Conservation (phyloP, 2,888 invertebrate species). For the Nebria brevicollis region DNA sequence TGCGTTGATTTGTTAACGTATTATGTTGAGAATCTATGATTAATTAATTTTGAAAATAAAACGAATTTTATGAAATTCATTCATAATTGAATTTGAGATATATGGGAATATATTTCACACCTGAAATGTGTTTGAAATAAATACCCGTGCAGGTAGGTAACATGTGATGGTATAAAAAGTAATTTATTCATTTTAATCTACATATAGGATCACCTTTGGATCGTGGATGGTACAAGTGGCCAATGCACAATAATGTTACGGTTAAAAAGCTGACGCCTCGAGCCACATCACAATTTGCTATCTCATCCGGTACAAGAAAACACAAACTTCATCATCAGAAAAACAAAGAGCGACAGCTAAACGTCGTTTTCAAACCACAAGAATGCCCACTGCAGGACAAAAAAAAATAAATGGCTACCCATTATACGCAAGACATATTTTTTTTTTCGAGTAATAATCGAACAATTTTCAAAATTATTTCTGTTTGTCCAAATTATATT, state of each 20-base stretch:
- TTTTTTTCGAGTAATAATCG: not conserved
- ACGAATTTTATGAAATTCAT: too few species aligned
- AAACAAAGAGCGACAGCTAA: not conserved
- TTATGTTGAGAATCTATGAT: too few species aligned
- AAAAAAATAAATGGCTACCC: not conserved
- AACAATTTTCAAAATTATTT: constrained; percentile 3
- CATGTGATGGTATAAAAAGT: not conserved
- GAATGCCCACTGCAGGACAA: constrained; percentile 3
- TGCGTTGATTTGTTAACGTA: too few species aligned
- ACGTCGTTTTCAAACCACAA: not conserved
- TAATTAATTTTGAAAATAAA: too few species aligned
- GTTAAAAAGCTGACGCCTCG: not conserved
- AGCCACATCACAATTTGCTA: not conserved
- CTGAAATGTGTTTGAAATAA: not conserved
- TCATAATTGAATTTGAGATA: not conserved
- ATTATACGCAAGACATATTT: constrained; percentile 6
- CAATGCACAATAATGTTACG: constrained; percentile 1
- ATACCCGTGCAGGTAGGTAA: not conserved
- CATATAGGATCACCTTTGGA: not conserved
- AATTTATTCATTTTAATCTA: not conserved
- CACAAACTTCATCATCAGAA: not conserved
- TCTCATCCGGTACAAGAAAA: not conserved
- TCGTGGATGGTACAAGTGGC: not conserved
- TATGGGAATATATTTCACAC: not conserved
- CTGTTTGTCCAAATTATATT: constrained; percentile 12